phyloP scores from a whole-genome alignment of 1,140 invertebrate species.

The Dinothrombium tinctorium region DNA sequence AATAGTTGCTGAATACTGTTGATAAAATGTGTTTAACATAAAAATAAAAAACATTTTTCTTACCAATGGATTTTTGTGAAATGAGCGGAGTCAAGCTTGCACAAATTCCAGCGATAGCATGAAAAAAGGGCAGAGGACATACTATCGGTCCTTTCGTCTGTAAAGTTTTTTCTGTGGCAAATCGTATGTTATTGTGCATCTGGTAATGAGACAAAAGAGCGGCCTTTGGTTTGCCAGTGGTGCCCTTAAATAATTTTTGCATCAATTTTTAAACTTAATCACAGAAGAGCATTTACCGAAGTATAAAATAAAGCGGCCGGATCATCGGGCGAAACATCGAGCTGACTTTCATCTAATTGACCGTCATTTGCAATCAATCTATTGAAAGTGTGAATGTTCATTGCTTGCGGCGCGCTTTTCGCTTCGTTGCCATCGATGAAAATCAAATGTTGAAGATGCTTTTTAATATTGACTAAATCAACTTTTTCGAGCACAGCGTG shows the following conservation, averaged over 20 bases:
- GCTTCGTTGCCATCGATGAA: not conserved
- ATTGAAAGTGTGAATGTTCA: not conserved
- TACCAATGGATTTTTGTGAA: not conserved
- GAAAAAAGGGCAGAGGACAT: constrained; percentile 68
- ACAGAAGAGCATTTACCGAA: not conserved
- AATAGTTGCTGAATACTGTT: not conserved
- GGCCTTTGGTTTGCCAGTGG: constrained; percentile 69
- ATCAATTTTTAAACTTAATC: not conserved
- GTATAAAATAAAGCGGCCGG: constrained; percentile 10
- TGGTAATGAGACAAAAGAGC: constrained; percentile 53
- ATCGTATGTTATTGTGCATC: constrained; percentile 59
- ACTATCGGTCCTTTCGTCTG: constrained; percentile 28
- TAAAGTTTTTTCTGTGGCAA: constrained; percentile 30
- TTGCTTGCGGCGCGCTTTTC: not conserved
- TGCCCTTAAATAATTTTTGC: constrained; percentile 27
- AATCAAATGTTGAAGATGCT: not conserved
- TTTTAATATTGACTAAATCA: too few relatives aligned
- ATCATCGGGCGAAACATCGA: constrained; percentile 4
- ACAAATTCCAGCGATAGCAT: constrained; percentile 58
- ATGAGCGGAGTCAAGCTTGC: constrained; percentile 28
- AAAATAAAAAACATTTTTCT: not conserved
- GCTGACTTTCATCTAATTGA: not conserved
- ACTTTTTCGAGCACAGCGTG: constrained; percentile 2
- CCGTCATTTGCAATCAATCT: not conserved
- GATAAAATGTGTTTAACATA: not conserved